A percentile compares a stretch with the other conserved stretches of the same genome.
These are phyloP conservation scores for Xestoiulus laeticollis DNA, from an alignment of 2,888 invertebrate genomes.

Conservation along the genomic window DNA sequence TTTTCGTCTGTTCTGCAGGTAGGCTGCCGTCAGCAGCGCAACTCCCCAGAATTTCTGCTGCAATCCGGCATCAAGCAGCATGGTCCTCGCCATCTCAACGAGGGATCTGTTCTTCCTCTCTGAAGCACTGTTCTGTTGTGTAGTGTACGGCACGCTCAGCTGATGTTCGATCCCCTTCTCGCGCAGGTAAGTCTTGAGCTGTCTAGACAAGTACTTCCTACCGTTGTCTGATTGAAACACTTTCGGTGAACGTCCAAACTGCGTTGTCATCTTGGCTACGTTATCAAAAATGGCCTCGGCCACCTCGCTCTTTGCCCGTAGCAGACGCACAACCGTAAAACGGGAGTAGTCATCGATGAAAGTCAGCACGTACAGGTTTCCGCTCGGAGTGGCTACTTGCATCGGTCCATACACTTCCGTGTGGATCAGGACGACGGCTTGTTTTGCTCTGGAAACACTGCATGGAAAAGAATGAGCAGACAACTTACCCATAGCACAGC, in stretches of 20 bases:
- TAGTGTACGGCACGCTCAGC: not conserved
- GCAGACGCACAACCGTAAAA: not conserved
- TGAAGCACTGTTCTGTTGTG: not conserved
- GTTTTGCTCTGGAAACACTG: too few species aligned
- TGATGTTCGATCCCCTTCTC: not conserved
- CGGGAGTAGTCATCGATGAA: not conserved
- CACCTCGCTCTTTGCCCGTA: not conserved
- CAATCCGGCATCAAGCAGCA: too few species aligned
- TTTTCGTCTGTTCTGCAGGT: not conserved
- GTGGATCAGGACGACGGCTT: too few species aligned
- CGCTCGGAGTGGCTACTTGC: not conserved
- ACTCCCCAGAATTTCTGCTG: constrained; percentile 42
- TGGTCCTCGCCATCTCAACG: not conserved
- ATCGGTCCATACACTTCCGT: not conserved
- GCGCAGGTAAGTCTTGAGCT: not conserved
- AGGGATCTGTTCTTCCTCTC: not conserved
- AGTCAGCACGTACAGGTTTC: not conserved
- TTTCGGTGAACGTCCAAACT: not conserved
- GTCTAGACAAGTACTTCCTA: not conserved
- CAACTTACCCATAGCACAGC: too few species aligned
- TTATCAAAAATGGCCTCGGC: not conserved
- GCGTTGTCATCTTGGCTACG: not conserved
- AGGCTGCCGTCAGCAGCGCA: constrained; percentile 28
- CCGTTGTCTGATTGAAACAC: not conserved
- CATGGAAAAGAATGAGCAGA: too few species aligned